phyloP scores from a whole-genome alignment of 2,797 vertebrate species.

The Pseudotriccus pelzelni region DNA sequence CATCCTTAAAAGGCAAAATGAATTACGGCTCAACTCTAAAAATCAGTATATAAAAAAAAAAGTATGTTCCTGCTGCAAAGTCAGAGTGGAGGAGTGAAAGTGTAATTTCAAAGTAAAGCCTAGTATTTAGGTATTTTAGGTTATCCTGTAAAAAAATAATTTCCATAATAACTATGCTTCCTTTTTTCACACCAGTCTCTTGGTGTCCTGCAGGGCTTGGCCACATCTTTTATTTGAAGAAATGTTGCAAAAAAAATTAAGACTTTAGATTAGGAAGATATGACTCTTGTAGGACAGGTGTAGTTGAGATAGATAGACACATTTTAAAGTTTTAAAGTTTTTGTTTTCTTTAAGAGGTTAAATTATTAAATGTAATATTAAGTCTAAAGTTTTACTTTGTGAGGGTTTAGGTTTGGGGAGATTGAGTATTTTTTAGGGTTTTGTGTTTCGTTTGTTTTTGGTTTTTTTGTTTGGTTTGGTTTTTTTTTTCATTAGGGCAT shows the following conservation, averaged over 20 bases:
- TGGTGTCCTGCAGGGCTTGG: not conserved
- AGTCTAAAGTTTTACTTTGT: not conserved
- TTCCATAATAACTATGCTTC: not conserved
- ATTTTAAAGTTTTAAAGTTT: not conserved
- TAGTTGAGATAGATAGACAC: not conserved
- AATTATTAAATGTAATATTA: not conserved
- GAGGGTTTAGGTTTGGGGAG: accelerated
- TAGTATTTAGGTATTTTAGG: not conserved
- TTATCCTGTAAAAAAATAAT: not conserved
- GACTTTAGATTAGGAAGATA: not conserved
- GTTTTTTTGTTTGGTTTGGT: too few relatives aligned
- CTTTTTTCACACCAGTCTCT: not conserved
- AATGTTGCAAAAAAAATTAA: not conserved
- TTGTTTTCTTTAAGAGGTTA: not conserved
- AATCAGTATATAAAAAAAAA: not conserved
- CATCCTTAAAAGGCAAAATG: not conserved
- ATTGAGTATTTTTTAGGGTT: not conserved
- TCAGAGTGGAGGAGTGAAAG: not conserved
- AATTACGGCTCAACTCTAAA: not conserved
- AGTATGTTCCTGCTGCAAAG: not conserved
- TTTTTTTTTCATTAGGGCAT: not conserved
- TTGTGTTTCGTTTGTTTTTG: not conserved
- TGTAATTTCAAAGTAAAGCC: not conserved
- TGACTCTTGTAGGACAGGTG: not conserved
- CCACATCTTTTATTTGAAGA: not conserved